Percentiles rank a stretch among this genome's conserved stretches.
Conservation (phyloP, 2,888 invertebrate species). For the Linnaemya tessellans region DNA sequence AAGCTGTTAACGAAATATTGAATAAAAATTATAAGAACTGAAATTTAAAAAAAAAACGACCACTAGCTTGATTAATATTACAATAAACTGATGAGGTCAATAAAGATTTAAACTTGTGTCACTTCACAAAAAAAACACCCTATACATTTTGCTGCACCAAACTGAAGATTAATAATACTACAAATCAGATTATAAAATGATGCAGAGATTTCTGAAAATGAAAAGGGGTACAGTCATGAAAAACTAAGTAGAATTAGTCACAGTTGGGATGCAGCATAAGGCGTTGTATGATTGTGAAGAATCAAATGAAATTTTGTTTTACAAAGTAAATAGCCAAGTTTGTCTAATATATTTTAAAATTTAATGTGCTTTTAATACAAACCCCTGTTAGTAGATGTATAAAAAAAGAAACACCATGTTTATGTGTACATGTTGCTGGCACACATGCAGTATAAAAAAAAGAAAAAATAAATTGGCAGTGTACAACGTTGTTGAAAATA, state of each 20-base stretch:
- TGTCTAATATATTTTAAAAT: background rate
- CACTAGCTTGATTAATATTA: too few species aligned
- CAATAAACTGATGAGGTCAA: too few species aligned
- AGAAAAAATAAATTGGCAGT: background rate
- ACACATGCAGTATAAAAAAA: background rate
- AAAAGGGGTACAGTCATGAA: constrained; percentile 43
- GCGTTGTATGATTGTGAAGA: background rate
- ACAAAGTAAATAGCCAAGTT: background rate
- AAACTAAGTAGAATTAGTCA: constrained; percentile 1
- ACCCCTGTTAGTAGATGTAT: background rate
- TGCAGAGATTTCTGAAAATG: constrained; percentile 53
- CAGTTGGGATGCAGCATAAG: background rate
- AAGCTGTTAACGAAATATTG: too few species aligned
- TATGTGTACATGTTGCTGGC: constrained; percentile 15
- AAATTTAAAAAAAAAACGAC: too few species aligned
- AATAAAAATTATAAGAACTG: too few species aligned
- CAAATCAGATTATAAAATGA: constrained; percentile 63
- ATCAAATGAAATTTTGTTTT: background rate
- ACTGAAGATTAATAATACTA: constrained; percentile 66
- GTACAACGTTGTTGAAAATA: constrained; percentile 4
- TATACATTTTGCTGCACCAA: constrained; percentile 52
- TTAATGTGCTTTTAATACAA: background rate
- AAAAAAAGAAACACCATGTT: background rate
- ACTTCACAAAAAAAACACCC: too few species aligned
- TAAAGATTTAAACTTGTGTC: too few species aligned